Evolutionary conservation across 64 coral and sea anemone genomes (phyloP), one percentile per base, ranked within the genome.

Genomic region (Trachythela sp.): DNA sequence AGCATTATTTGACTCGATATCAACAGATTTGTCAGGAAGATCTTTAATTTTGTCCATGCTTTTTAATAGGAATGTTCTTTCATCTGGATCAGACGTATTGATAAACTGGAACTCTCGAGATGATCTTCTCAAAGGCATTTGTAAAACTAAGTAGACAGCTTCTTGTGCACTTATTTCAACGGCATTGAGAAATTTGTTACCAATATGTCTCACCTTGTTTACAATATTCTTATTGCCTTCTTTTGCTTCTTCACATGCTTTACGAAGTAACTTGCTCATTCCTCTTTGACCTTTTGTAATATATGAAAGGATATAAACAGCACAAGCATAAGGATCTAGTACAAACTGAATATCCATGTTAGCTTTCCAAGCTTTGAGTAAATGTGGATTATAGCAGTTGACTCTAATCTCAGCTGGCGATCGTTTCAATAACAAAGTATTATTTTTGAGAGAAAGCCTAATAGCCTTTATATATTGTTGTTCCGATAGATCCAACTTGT

Each of bases 101-200:
- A 68, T 68, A 31, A 68, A 68, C 18, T 68, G 59, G 30, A 68
- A 68, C 3, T 68, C 59, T 22, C 59, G 30, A 68, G 59, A 68
- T 68, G 59, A 68, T 68, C 59, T 5, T 68, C 59, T 68, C 59
- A 68, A 68, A 68, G 59, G 59, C 18, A 68, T 68, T 31, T 68
- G 59, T 14, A 68, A 8, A 8, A 68, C 59, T 68, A 68, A 68
- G 30, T 68, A 68, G 20, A 68, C 59, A 68, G 59, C 59, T 22
- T 68, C 59, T 31, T 68, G 59, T n/a, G 59, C 59, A 68, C 59
- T 68, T 45, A 45, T 45, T 45, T 45, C 42, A 11, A 45, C 42
- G 11, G 42, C 42, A 11, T 45, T 45, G 42, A 45, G 42, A 45
- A 45, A 45, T 45, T 45, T 45, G 42, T 45, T 45, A 45, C 42